Evolutionary conservation across 2,888 invertebrate genomes (phyloP), one percentile per base, ranked within the genome.

Genomic region (Plagiodera versicolora): DNA sequence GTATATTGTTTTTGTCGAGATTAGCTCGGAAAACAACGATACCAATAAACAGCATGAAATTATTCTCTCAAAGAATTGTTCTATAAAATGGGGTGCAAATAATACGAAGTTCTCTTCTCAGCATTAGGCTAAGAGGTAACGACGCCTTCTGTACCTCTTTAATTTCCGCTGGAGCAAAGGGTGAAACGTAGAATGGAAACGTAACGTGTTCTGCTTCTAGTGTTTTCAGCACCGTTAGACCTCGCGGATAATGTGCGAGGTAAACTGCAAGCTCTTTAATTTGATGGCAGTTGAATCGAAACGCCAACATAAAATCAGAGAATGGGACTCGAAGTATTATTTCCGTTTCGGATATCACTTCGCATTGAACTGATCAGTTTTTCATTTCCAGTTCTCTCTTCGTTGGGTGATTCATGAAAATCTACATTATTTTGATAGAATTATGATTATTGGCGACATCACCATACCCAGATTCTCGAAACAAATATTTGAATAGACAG

Each of bases 131-230:
- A 35, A 45, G 35, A 56, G 49, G 53, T 46, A 56, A 64, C 58
- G 64, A 63, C 59, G 59, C 65, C 61, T 61, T 66, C 66, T 56
- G 65, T 66, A 67, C 68, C 67, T 66, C 66, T 68, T 70, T 69
- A 70, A 70, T 70, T 70, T 70, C 70, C 70, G 68, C 65, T 67
- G 65, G 63, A 61, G 63, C 63, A 58, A 53, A 66, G 64, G 66
- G 64, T 67, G 63, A 62, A 66, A 39, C 6, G 14, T n/a, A 39
- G 14, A 11, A 39, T 66, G 67, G 63, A 68, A 66, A 60, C 61
- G 61, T 68, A 68, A 68, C 66, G 67, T 66, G 65, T 58, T 61
- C 63, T 67, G 58, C 58, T 61, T 57, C 20, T 56, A 59, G 62
- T 60, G 61, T 51, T 62, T 67, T 63, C 62, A 55, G 55, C 54